phyloP scores from a whole-genome alignment of 2,888 invertebrate genomes.

The Peribatodes rhomboidaria region DNA sequence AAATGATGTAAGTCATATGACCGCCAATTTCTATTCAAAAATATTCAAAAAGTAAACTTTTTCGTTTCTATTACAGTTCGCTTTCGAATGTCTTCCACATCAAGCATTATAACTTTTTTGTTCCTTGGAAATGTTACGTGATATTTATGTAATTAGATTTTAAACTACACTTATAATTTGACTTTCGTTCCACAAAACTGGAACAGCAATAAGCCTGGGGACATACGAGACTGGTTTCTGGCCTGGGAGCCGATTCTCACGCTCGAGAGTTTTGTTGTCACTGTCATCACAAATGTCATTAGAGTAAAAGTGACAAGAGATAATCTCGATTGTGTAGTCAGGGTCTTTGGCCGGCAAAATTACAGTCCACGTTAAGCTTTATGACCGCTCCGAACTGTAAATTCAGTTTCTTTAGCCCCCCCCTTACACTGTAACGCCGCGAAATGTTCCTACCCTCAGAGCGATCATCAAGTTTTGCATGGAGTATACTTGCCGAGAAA shows the following conservation, averaged over 20 bases:
- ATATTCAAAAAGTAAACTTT: not conserved
- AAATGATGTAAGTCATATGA: not conserved
- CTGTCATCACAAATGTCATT: not conserved
- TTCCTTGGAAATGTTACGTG: not conserved
- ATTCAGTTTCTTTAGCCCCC: not conserved
- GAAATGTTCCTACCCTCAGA: not conserved
- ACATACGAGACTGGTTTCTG: not conserved
- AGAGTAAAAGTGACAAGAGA: not conserved
- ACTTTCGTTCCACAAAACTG: constrained; percentile 36
- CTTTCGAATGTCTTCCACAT: not conserved
- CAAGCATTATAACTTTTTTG: not conserved
- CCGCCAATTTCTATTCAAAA: not conserved
- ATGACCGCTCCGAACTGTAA: not conserved
- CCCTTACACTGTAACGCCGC: not conserved
- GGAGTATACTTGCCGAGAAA: not conserved
- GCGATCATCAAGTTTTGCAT: not conserved
- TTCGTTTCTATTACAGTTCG: not conserved
- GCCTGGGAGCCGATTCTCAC: not conserved
- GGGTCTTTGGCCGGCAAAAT: not conserved
- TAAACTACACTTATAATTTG: constrained; percentile 40
- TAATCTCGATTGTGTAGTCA: not conserved
- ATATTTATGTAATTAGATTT: constrained; percentile 2
- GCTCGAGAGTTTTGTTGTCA: not conserved
- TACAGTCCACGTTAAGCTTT: not conserved
- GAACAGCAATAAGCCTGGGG: constrained; percentile 13